These are phyloP conservation scores for Lithophane socia DNA, from an alignment of 2,888 invertebrate genomes.

Conservation along the genomic window DNA sequence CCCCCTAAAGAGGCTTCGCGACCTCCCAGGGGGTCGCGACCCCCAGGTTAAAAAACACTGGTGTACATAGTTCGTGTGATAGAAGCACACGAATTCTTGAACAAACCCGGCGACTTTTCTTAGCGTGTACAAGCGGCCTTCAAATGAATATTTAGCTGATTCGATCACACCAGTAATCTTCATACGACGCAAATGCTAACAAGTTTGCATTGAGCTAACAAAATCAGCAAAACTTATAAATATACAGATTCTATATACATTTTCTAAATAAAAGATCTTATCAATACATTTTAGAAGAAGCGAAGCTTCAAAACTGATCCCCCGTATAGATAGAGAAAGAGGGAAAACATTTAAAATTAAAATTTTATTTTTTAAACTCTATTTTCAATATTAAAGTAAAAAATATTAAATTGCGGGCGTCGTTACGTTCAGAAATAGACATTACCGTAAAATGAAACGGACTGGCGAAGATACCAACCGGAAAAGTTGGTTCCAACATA, in stretches of 20 bases:
- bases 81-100: too few relatives aligned
- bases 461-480: slow-evolving; percentile 75
- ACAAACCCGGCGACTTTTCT: too few relatives aligned
- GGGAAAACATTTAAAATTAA: slow-evolving; percentile 20
- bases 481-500: slow-evolving; percentile 72
- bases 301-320: slow-evolving; percentile 20
- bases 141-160: not conserved
- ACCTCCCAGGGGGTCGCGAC: too few relatives aligned
- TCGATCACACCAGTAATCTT: not conserved
- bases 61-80: too few relatives aligned
- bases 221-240: slow-evolving; percentile 33
- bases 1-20: too few relatives aligned
- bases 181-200: not conserved
- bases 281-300: slow-evolving; percentile 21
- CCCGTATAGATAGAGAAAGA: not conserved
- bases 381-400: slow-evolving; percentile 59
- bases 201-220: slow-evolving; percentile 7
- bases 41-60: too few relatives aligned
- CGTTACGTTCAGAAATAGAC: slow-evolving; percentile 72
- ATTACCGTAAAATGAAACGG: slow-evolving; percentile 80
- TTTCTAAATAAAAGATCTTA: slow-evolving; percentile 47
- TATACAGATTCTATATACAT: slow-evolving; percentile 30
- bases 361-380: slow-evolving; percentile 38
- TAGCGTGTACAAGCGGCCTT: too few relatives aligned
- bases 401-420: slow-evolving; percentile 53